Evolutionary conservation across 2,113 vertebrate species (phyloP).

Genomic region (Scopus umbretta): DNA sequence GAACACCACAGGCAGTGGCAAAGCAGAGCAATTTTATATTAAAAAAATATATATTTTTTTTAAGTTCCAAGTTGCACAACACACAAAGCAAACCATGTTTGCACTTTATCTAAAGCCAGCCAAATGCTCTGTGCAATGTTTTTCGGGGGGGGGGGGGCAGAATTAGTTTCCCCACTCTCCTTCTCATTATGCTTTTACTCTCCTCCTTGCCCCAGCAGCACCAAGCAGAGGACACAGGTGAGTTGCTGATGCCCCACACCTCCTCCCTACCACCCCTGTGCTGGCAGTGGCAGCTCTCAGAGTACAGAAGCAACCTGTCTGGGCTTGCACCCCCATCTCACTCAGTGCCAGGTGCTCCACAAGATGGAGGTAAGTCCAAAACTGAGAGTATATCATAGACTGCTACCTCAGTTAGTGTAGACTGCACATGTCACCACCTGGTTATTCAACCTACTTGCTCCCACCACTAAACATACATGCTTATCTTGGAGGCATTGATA

Average conservation of each 20-base stretch:
- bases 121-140: background rate
- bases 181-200: background rate
- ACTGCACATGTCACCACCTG: background rate
- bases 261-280: background rate
- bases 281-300: background rate
- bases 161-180: background rate
- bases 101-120: background rate
- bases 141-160: rapidly evolving
- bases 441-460: background rate
- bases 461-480: background rate
- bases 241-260: background rate
- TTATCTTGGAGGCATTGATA: background rate
- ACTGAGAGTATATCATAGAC: background rate
- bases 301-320: background rate
- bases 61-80: background rate
- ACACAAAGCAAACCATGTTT: background rate
- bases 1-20: background rate
- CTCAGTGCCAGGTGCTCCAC: background rate
- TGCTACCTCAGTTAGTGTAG: background rate
- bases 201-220: background rate
- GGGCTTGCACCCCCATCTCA: background rate
- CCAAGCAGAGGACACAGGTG: background rate
- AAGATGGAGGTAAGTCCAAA: background rate
- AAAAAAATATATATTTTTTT: background rate
- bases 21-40: background rate